Evolutionary conservation across 1,140 invertebrate species (phyloP), one percentile per base, ranked within the genome.

Genomic region (Drosophila oshimai): DNA sequence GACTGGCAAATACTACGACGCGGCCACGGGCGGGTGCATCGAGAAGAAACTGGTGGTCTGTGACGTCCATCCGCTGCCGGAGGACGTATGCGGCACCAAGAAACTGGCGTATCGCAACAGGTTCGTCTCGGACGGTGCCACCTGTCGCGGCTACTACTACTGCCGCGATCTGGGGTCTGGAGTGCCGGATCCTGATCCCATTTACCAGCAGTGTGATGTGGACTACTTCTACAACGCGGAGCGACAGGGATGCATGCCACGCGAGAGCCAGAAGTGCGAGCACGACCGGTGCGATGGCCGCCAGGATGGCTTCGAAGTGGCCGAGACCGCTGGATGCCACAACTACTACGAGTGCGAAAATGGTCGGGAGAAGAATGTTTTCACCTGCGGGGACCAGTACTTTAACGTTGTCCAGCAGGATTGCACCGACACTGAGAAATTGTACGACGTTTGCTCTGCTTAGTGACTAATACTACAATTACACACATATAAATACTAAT

Each of bases 211-310:
- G 33, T 88, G 88, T 39, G 15, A 47, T 1, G 0, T 22, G 0
- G 37, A 46, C 0, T 31, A 29, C 17, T 90, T 90, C 53, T 89
- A 89, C 29, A 83, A 84, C 46, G 31, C 47, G 33, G 54, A 60
- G 0, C 37, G 57, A 1, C 37, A 77, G 58, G 51, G 18, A 0
- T 89, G 88, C 20, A 29, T 50, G 17, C 34, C 31, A 1, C 55
- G 50, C 0, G 20, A 20, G 0, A 39, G 17, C 10, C 54, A 74
- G 5, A 70, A 57, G 36, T 90, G 88, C n/a, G 12, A 3, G 0
- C 64, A 67, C 6, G 79, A 89, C 70, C 83, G 88, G 5, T 90
- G 88, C 26, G 88, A 89, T 39, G 88, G 88, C 15, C 72, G 67
- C 0, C 9, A 37, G 0, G 44, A 39, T 45, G 87, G 75, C 6